These are phyloP conservation scores for Cyprinodon variegatus DNA, from an alignment of 2,113 vertebrate genomes.

Conservation along the genomic window DNA sequence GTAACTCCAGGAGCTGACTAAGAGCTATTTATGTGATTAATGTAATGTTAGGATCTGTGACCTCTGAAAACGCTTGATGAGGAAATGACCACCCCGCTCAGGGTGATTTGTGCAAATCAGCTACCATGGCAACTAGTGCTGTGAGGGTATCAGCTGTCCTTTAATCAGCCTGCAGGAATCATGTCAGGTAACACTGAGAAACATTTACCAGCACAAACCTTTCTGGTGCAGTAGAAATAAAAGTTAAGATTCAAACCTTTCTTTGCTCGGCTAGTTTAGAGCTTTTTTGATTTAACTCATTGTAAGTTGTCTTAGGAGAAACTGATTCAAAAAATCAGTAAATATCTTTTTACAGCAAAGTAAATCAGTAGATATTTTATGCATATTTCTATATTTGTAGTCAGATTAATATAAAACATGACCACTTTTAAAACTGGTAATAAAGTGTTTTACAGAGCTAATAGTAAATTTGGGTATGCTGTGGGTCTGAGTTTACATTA, in stretches of 20 bases:
- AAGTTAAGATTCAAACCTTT: background rate
- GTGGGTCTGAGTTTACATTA: no score
- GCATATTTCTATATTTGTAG: no score
- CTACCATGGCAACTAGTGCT: conserved; percentile 55
- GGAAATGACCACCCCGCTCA: conserved; percentile 71
- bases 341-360: no score
- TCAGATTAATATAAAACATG: no score
- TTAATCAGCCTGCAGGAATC: conserved; percentile 58
- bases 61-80: conserved; percentile 60
- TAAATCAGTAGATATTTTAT: no score
- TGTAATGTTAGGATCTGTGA: conserved; percentile 53
- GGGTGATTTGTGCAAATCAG: conserved; percentile 67
- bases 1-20: conserved; percentile 62
- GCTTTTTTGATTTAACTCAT: background rate
- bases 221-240: background rate
- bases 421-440: no score
- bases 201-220: conserved; percentile 34
- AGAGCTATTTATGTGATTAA: conserved; percentile 43
- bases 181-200: conserved; percentile 47
- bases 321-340: no score
- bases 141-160: conserved; percentile 64
- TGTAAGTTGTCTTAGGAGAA: background rate
- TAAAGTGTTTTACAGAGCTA: no score
- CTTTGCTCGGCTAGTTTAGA: background rate
- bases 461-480: no score